Evolutionary conservation across 2,113 vertebrate genomes (phyloP), one percentile per base, ranked within the genome.

Genomic region (Apodemus speciosus): DNA sequence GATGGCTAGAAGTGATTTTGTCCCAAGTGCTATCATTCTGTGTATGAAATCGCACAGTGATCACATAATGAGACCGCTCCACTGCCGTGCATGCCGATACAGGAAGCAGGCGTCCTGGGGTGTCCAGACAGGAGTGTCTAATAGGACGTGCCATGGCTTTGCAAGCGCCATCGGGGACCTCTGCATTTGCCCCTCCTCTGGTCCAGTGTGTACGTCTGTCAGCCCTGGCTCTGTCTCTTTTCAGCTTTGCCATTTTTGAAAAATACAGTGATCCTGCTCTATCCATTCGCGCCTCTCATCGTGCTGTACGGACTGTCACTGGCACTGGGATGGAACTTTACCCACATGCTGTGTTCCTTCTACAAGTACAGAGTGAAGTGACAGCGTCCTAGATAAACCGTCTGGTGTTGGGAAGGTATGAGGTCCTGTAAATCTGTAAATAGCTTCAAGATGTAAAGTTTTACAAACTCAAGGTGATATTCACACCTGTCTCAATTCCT

Each of bases 251-350:
- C 99, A 1, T 99, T 99, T 97, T 85, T 99, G 98, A 99, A 99
- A 98, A 99, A 99, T 97, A 99, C 99, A 0, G 99, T 99, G 56
- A 97, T 99, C 90, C 99, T 99, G 84, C 98, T 99, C 77, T 99
- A 99, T 85, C 99, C 99, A 0, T 99, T 99, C 64, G 99, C 99
- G 6, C 98, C 99, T 80, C 98, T 99, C 69, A 97, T 97, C 56
- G 93, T 99, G 56, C 84, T 99, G n/a, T 99, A 99, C 40, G 81
- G 99, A 96, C 98, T 99, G 68, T 99, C 99, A 0, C 94, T 99
- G 79, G 98, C 98, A 0, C 97, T 99, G 81, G 99, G 99, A 9
- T 99, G 99, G 99, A 99, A 99, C 98, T 99, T 99, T 96, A 99
- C 99, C 21, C 97, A 80, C 91, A 98, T 98, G 15, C 99, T 99